Evolutionary conservation across 2,113 vertebrate genomes (phyloP).

Genomic region (Varanus salvator): DNA sequence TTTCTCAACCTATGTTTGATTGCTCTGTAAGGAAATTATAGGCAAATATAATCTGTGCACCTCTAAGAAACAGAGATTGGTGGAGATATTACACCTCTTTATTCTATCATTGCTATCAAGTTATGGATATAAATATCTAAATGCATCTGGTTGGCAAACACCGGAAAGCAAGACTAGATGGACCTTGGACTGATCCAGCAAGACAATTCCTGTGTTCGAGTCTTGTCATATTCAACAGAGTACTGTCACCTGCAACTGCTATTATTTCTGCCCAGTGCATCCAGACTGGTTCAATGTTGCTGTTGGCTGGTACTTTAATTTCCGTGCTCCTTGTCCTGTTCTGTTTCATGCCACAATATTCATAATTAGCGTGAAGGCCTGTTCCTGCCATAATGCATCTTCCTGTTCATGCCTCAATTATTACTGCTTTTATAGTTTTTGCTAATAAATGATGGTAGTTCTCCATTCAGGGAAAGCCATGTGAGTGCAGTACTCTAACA

Average conservation of each 20-base stretch:
- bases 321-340: not conserved
- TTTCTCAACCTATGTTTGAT: too few relatives aligned
- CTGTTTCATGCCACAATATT: not conserved
- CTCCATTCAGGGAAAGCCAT: not conserved
- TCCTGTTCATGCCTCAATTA: not conserved
- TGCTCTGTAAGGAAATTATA: too few relatives aligned
- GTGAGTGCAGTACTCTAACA: not conserved
- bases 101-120: not conserved
- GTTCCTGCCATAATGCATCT: not conserved
- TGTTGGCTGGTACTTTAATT: conserved; percentile 27
- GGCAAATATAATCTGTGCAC: not conserved
- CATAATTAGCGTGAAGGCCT: not conserved
- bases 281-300: not conserved
- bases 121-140: not conserved
- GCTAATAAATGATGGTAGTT: conserved; percentile 35
- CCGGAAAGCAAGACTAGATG: not conserved
- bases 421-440: conserved; percentile 21
- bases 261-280: not conserved
- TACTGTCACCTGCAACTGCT: not conserved
- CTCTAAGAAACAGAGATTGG: not conserved
- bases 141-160: not conserved
- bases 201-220: not conserved
- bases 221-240: not conserved
- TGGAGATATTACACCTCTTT: not conserved
- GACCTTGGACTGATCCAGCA: not conserved